Base-by-base conservation (phyloP, 92 coral and sea anemone species). In the Phenganax subtilis region DNA sequence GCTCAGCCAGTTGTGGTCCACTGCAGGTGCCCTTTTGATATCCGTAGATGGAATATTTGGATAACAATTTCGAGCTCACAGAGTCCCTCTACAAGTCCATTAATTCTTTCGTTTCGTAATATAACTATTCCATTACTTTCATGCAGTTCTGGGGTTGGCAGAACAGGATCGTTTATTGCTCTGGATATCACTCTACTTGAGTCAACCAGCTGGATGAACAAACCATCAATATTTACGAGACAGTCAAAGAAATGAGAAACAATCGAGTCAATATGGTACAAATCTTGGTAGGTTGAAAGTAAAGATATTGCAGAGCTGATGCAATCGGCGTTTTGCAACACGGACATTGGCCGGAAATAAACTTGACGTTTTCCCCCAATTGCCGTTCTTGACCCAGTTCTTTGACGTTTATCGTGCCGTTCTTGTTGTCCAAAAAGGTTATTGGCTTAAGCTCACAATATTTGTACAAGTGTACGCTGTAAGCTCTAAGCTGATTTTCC, bases 61-160 rank as follows among this genome's bases (percentile, higher is more conserved):
- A 20, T 20, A 20, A 20, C 25, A 20, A 20, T 20, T 20, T 20
- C 25, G 25, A 20, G 25, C 25, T 20, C 25, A 20, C 25, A 20
- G 15, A 7, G 25, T 28, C 2, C 5, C 47, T 5, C 47, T 5
- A 37, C 5, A 1, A 1, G 5, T 37, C 5, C 5, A 37, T 37
- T 1, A 37, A 37, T 37, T 37, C 47, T 66, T 66, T 17, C 6
- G 25, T 61, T 17, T 61, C 9, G 4, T 51, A 72, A 20, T 20
- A n/a, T 3, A 0, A 72, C 31, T 28, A 0, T 7, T 0, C 12
- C 17, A 6, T 58, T 15, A 10, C 51, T 2, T 60, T 44, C 16
- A 57, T 58, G 0, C 77, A 93, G 98, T 82, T 97, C 98, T 29
- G 98, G 98, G 7, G 97, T 93, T 9, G 98, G 98, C 55, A 94